Evolutionary conservation across 2,888 invertebrate genomes (phyloP).

Genomic region (Pachycephus smyrnensis): DNA sequence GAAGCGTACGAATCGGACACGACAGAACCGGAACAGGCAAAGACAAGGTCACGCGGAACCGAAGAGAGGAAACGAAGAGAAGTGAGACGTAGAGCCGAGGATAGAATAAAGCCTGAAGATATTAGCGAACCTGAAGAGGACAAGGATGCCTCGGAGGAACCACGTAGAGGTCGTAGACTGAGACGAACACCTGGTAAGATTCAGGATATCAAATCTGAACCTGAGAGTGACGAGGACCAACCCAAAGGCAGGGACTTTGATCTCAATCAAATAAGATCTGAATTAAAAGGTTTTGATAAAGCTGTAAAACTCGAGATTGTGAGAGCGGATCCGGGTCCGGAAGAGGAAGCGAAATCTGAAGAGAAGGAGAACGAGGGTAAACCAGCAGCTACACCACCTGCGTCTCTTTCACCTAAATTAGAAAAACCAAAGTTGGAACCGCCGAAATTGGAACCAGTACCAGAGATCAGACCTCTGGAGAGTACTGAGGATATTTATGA

Average conservation of each 20-base stretch:
- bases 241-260: constrained; percentile 83
- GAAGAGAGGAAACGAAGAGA: constrained; percentile 60
- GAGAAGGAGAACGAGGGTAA: constrained; percentile 49
- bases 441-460: constrained; percentile 49
- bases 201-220: constrained; percentile 65
- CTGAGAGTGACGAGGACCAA: constrained; percentile 69
- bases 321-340: constrained; percentile 66
- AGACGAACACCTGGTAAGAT: constrained; percentile 64
- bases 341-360: constrained; percentile 53
- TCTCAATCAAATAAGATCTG: constrained; percentile 86
- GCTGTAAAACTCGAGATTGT: constrained; percentile 69
- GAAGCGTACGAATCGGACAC: constrained; percentile 69
- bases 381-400: constrained; percentile 47
- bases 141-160: constrained; percentile 52
- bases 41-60: constrained; percentile 37
- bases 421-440: constrained; percentile 54
- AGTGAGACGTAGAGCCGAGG: constrained; percentile 65
- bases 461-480: constrained; percentile 34
- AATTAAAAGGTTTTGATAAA: constrained; percentile 83
- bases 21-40: constrained; percentile 56
- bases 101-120: constrained; percentile 66
- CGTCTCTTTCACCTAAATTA: constrained; percentile 50
- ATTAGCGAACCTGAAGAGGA: constrained; percentile 57
- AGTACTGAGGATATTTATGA: constrained; percentile 80
- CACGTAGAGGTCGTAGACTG: constrained; percentile 61